Evolutionary conservation across 2,888 invertebrate genomes (phyloP).

Genomic region (Perizoma flavofasciatum): DNA sequence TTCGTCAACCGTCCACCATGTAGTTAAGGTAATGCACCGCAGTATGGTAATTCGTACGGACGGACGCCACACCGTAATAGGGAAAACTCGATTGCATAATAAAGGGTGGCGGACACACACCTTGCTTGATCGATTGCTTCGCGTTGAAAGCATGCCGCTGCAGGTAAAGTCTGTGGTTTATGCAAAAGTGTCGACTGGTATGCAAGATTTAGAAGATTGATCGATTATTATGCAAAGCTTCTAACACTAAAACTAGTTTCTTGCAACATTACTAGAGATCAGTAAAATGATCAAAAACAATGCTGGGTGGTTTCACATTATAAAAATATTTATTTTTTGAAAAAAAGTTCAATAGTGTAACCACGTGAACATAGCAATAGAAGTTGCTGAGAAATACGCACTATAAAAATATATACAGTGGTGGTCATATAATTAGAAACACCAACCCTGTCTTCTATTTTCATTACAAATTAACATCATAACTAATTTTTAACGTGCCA

Average conservation of each 20-base stretch:
- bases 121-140: conserved; percentile 2
- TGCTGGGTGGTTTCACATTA: too few species aligned
- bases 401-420: too few species aligned
- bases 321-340: too few species aligned
- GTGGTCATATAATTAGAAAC: too few species aligned
- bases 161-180: neutral
- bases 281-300: too few species aligned
- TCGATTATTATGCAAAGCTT: neutral
- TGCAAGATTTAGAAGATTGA: neutral
- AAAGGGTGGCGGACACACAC: neutral
- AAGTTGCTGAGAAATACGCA: too few species aligned
- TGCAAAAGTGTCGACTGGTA: neutral
- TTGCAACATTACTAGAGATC: too few species aligned
- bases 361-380: too few species aligned
- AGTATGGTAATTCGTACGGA: conserved; percentile 34
- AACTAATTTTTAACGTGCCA: too few species aligned
- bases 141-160: neutral
- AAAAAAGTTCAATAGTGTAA: too few species aligned
- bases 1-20: conserved; percentile 13
- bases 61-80: conserved; percentile 14
- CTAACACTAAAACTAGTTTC: neutral
- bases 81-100: conserved; percentile 8
- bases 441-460: too few species aligned
- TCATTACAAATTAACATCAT: too few species aligned
- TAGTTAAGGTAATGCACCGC: conserved; percentile 16